Base-by-base conservation (phyloP, 64 coral and sea anemone species). In the Pachyseris speciosa region DNA sequence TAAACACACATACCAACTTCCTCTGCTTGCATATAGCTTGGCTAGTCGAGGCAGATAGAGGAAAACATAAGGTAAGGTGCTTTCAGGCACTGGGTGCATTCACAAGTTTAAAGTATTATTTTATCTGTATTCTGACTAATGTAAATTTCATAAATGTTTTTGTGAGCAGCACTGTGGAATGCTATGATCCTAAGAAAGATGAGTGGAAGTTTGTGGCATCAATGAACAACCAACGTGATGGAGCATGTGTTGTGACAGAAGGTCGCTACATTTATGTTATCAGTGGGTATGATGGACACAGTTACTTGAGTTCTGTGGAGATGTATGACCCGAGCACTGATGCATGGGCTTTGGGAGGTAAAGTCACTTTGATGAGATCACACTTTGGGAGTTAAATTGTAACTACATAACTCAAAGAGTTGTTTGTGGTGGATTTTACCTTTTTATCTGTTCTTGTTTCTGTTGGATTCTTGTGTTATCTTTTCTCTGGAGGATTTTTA, bases 171-270 rank as follows among this genome's bases (percentile, higher is more conserved):
- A 51, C 57, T 51, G 96, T 98, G 20, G 96, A 98, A 71, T 92
- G 93, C 28, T 98, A 95, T 86, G 91, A 93, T 60, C 93, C 96
- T 27, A 36, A 30, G 13, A 72, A 44, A 37, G 74, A 98, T 87
- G 93, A 95, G 16, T 98, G 96, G 96, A 85, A 80, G 32, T 95
- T 84, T 90, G 89, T 93, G 26, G 38, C 89, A 55, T 29, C 89
- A 74, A 98, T 98, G 96, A 79, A 98, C 72, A 98, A 86, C 48
- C 69, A 87, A 29, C 93, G 96, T 89, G 96, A 98, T 87, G 96
- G 93, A 81, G 93, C 96, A 20, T 98, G 96, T 93, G 90, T 95
- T 67, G 90, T 89, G 36, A 92, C 75, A 25, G 96, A 98, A 43
- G 93, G 93, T 60, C 89, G 79, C 55, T 90, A 68, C 50, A 95